Percentiles rank a stretch among this genome's conserved stretches.
Conservation (phyloP, 2,113 vertebrate genomes). For the Taxidea taxus region DNA sequence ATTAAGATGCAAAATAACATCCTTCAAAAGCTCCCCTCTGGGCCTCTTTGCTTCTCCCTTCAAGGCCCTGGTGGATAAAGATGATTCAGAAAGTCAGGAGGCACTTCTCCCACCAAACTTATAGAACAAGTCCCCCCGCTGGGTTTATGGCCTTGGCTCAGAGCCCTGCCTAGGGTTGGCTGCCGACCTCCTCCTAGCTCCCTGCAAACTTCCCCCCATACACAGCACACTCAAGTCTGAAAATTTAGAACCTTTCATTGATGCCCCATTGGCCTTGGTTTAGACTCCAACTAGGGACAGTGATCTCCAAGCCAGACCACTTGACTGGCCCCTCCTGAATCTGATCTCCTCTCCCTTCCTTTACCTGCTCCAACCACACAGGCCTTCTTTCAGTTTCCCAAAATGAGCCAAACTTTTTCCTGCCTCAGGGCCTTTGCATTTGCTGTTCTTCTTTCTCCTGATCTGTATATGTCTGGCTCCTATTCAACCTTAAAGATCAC, state of each 20-base stretch:
- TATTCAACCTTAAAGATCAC: background rate
- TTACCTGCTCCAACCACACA: background rate
- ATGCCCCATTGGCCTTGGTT: background rate
- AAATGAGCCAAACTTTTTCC: background rate
- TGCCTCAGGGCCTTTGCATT: background rate
- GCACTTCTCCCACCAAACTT: background rate
- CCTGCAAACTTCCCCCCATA: background rate
- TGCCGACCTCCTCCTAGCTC: background rate
- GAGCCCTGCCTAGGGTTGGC: background rate
- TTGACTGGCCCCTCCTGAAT: background rate
- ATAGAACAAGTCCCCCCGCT: background rate
- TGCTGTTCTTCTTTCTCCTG: background rate
- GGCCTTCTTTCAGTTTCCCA: background rate
- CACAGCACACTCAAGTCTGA: background rate
- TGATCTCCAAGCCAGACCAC: background rate
- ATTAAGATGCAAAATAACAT: conserved; percentile 47
- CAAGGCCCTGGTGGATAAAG: background rate
- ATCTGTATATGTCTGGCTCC: background rate
- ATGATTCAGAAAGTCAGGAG: conserved; percentile 45
- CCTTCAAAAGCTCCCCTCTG: conserved; percentile 4
- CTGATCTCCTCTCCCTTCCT: background rate
- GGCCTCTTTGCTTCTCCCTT: conserved; percentile 20
- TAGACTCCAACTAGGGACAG: background rate
- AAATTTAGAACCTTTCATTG: background rate
- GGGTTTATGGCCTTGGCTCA: background rate